Conservation (phyloP, 2,113 vertebrate species). For the Madoqua kirkii region DNA sequence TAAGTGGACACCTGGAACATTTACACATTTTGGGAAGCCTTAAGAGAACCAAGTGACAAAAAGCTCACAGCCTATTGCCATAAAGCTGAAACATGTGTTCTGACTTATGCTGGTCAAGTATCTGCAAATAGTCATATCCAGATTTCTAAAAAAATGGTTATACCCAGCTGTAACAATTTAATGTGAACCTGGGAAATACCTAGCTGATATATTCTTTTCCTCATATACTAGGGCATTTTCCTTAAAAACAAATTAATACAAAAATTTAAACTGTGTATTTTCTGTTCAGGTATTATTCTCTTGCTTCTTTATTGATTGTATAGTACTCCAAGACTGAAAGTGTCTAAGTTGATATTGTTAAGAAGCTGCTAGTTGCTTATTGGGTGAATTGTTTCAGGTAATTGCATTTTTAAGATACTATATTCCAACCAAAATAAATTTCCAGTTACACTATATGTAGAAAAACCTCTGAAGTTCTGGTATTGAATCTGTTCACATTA, state of each 20-base stretch:
- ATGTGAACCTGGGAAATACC: slow-evolving; percentile 28
- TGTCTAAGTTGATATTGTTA: neutral
- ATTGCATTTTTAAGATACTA: neutral
- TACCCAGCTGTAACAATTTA: slow-evolving; percentile 53
- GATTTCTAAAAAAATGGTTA: neutral
- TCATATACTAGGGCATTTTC: neutral
- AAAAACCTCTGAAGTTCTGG: neutral
- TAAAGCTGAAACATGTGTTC: slow-evolving; percentile 45
- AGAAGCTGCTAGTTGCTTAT: neutral
- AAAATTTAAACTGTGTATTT: neutral
- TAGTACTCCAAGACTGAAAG: neutral
- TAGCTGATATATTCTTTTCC: slow-evolving; percentile 6
- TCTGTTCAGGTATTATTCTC: neutral
- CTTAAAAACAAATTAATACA: neutral
- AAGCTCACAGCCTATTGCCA: slow-evolving; percentile 35
- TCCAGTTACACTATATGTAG: neutral
- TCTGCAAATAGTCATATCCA: slow-evolving; percentile 8
- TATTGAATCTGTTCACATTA: neutral
- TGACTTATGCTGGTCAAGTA: slow-evolving; percentile 28
- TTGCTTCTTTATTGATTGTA: neutral
- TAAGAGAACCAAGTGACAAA: slow-evolving; percentile 30
- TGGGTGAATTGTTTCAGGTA: neutral
- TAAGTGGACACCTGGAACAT: slow-evolving; percentile 50
- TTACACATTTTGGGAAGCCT: slow-evolving; percentile 6
- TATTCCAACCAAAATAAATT: neutral